Evolutionary conservation across 2,113 vertebrate species (phyloP).

Genomic region (Asarcornis scutulata): DNA sequence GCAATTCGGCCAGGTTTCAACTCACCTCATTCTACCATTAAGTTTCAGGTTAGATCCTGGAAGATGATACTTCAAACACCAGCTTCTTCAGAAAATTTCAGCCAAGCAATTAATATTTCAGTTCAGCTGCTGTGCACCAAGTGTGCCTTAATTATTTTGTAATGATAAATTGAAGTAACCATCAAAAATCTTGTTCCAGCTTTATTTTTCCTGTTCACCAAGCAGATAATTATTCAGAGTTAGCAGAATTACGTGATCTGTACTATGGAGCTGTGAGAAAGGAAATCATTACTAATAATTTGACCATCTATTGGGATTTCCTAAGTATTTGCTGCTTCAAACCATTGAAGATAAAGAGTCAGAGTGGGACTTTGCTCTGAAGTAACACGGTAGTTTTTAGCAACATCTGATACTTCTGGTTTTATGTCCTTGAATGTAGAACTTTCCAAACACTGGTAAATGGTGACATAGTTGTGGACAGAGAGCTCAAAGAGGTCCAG

Average conservation of each 20-base stretch:
- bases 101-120: neutral
- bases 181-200: neutral
- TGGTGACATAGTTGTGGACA: constrained; percentile 13
- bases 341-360: neutral
- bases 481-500: neutral
- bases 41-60: neutral
- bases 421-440: constrained; percentile 14
- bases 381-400: neutral
- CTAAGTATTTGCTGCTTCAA: neutral
- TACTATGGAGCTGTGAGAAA: neutral
- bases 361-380: neutral
- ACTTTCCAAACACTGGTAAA: constrained; percentile 23
- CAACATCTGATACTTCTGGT: neutral
- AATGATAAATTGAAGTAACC: neutral
- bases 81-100: neutral
- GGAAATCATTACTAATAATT: neutral
- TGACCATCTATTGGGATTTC: neutral
- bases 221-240: neutral
- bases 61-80: neutral
- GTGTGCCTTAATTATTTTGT: neutral
- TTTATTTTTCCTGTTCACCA: neutral
- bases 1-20: too few species aligned
- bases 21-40: neutral
- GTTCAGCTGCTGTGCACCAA: neutral
- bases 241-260: neutral